A percentile compares a stretch with the other conserved stretches of the same genome.
Conservation (phyloP, 2,797 vertebrate genomes). For the Picus viridis region DNA sequence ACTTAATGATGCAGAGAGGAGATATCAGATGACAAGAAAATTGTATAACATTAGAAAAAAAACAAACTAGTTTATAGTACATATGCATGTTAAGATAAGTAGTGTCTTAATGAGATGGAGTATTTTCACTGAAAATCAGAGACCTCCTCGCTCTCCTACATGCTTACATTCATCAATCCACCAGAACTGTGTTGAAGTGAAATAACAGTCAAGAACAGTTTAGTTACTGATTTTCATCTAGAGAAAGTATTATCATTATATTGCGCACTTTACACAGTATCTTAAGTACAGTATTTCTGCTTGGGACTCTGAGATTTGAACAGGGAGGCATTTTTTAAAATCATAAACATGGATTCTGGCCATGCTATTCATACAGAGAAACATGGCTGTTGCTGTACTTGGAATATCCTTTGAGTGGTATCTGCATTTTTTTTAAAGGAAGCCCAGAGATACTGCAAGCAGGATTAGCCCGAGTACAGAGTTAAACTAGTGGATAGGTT, state of each 20-base stretch:
- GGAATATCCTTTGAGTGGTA: not conserved
- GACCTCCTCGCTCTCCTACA: not conserved
- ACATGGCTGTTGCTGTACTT: not conserved
- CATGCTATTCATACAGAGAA: not conserved
- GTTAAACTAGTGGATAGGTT: not conserved
- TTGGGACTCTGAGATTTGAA: not conserved
- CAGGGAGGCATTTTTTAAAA: not conserved
- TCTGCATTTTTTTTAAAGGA: not conserved
- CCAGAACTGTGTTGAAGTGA: not conserved
- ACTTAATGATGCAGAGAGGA: not conserved
- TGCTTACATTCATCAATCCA: not conserved
- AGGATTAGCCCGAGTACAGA: not conserved
- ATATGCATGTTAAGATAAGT: not conserved
- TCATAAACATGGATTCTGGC: not conserved
- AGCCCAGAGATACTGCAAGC: not conserved
- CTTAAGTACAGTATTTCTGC: not conserved
- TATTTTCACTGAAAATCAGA: not conserved
- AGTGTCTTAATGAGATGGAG: not conserved
- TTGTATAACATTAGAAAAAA: not conserved
- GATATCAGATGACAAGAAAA: conserved; percentile 7
- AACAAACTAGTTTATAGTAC: not conserved
- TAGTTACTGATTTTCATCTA: not conserved
- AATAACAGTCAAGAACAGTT: not conserved
- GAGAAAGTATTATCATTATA: not conserved
- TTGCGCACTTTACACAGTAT: not conserved